These are phyloP conservation scores for Caenorhabditis angaria DNA, from an alignment of 2,888 invertebrate species.

Conservation along the genomic window DNA sequence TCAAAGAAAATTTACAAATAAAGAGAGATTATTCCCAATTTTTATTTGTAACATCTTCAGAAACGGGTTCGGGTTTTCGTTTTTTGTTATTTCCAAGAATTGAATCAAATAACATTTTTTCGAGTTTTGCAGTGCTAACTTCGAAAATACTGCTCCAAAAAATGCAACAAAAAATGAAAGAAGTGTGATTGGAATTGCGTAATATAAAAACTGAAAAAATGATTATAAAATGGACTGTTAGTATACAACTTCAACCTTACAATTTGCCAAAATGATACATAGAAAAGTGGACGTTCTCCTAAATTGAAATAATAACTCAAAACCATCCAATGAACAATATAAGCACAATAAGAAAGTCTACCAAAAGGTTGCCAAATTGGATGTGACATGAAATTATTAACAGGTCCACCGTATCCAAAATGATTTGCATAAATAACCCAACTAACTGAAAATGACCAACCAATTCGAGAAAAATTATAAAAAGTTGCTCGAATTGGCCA, in stretches of 20 bases:
- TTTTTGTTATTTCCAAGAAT: neutral
- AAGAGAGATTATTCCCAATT: too few species aligned
- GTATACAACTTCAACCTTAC: neutral
- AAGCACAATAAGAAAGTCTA: conserved; percentile 89
- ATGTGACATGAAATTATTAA: conserved; percentile 58
- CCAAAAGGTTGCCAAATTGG: conserved; percentile 81
- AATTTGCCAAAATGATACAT: conserved; percentile 30
- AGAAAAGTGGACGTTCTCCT: conserved; percentile 32
- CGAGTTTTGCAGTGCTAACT: conserved; percentile 11
- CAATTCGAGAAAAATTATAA: conserved; percentile 65
- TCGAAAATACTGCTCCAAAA: conserved; percentile 51
- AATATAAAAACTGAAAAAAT: conserved; percentile 33
- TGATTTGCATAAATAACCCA: conserved; percentile 75
- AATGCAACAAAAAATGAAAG: conserved; percentile 41
- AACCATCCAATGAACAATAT: conserved; percentile 76
- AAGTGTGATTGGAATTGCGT: conserved; percentile 27
- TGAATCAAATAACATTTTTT: neutral
- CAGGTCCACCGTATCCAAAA: conserved; percentile 72
- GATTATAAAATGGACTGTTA: neutral
- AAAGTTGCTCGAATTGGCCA: conserved; percentile 29
- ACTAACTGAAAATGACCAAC: conserved; percentile 73
- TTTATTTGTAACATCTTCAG: too few species aligned
- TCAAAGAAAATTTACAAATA: too few species aligned
- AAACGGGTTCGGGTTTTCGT: too few species aligned
- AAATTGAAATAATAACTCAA: conserved; percentile 39